Evolutionary conservation across 2,888 invertebrate species (phyloP).

Genomic region (Adelphocoris suturalis): DNA sequence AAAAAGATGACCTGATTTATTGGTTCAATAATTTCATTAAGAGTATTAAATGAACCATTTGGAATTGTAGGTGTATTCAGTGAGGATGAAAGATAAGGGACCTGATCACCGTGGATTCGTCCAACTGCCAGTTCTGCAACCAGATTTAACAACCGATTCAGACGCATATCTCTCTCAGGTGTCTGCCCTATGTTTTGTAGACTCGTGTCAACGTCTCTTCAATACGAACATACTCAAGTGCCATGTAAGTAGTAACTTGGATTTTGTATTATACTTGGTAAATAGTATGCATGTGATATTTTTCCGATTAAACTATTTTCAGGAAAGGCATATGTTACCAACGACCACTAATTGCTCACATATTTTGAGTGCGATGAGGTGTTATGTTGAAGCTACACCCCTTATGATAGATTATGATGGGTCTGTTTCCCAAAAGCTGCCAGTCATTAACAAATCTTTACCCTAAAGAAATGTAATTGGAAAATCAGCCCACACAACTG

Average conservation of each 20-base stretch:
- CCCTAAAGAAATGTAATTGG: too few species aligned
- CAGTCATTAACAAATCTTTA: too few species aligned
- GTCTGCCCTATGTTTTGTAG: conserved; percentile 81
- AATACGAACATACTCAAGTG: conserved; percentile 81
- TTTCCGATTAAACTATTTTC: background rate
- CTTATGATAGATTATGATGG: conserved; percentile 83
- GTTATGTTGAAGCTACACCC: conserved; percentile 82
- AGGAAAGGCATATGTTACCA: conserved; percentile 49
- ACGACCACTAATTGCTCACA: conserved; percentile 81
- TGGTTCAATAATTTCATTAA: too few species aligned
- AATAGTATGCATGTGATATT: too few species aligned
- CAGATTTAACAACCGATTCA: conserved; percentile 77
- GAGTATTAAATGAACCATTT: too few species aligned
- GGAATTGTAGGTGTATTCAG: conserved; percentile 82
- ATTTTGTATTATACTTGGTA: background rate
- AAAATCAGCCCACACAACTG: too few species aligned
- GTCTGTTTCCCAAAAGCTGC: too few species aligned
- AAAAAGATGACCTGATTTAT: too few species aligned
- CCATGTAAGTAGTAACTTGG: conserved; percentile 78
- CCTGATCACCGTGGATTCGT: conserved; percentile 88
- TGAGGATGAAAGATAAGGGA: conserved; percentile 84
- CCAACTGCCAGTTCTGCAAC: conserved; percentile 80
- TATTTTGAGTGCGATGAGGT: conserved; percentile 83
- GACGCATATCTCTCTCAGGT: conserved; percentile 79
- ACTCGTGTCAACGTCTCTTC: conserved; percentile 81